These are phyloP conservation scores for Platynereis dumerilii DNA, from an alignment of 2,888 invertebrate genomes.

Conservation along the genomic window DNA sequence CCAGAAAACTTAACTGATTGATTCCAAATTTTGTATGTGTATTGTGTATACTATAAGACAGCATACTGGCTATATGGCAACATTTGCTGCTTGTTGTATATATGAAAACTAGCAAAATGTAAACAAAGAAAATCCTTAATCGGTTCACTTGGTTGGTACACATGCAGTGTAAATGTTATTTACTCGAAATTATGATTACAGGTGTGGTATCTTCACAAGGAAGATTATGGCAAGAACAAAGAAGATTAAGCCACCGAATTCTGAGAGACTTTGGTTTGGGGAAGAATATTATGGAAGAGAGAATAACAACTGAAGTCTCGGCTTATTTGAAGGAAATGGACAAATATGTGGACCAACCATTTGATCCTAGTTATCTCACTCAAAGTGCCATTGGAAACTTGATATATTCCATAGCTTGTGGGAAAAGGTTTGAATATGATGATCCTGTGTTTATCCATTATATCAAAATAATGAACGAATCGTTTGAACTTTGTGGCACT, in stretches of 20 bases:
- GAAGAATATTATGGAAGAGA: slow-evolving; percentile 10
- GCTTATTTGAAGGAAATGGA: not conserved
- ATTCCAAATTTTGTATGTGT: too few relatives aligned
- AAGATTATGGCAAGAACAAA: slow-evolving; percentile 16
- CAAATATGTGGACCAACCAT: not conserved
- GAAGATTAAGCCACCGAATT: slow-evolving; percentile 19
- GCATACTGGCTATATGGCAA: too few relatives aligned
- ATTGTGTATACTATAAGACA: too few relatives aligned
- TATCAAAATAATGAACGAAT: slow-evolving; percentile 5
- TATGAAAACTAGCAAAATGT: too few relatives aligned
- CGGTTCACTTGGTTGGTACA: too few relatives aligned
- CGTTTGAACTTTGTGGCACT: slow-evolving; percentile 16
- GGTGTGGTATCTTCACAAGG: slow-evolving; percentile 19
- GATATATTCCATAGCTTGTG: slow-evolving; percentile 11
- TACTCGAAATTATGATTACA: too few relatives aligned
- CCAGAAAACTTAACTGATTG: too few relatives aligned
- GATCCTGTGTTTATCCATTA: slow-evolving; percentile 13
- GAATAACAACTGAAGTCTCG: slow-evolving; percentile 6
- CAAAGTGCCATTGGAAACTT: slow-evolving; percentile 16
- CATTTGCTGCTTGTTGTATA: too few relatives aligned
- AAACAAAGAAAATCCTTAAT: too few relatives aligned
- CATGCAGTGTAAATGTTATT: too few relatives aligned
- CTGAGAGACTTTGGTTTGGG: slow-evolving; percentile 25
- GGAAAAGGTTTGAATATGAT: slow-evolving; percentile 13
- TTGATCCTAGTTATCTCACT: slow-evolving; percentile 4